Evolutionary conservation across 35 echinoderm and acorn worm genomes (phyloP).

Genomic region (Heliocidaris tuberculata): DNA sequence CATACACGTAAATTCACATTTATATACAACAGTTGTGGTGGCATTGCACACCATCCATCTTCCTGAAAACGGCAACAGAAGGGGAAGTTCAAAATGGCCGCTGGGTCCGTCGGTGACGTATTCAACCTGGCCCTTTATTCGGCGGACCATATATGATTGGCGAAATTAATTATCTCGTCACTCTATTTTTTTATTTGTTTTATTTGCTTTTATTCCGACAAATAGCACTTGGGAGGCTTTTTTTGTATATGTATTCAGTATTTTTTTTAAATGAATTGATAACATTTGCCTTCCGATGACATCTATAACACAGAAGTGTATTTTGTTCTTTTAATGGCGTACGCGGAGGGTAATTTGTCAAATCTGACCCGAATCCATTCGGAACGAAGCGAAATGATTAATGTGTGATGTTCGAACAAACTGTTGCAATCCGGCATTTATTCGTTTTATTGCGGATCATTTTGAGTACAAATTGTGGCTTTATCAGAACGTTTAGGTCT

Average conservation of each 20-base stretch:
- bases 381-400: neutral
- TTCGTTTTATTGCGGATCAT: neutral
- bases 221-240: neutral
- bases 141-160: neutral
- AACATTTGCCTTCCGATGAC: neutral
- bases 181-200: neutral
- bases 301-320: neutral
- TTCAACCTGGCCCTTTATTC: neutral
- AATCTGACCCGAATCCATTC: neutral
- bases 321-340: neutral
- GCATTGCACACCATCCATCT: neutral
- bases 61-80: constrained; percentile 9
- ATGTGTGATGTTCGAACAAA: neutral
- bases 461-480: neutral
- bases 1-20: neutral
- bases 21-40: neutral
- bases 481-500: neutral
- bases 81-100: neutral
- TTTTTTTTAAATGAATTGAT: neutral
- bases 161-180: constrained; percentile 3
- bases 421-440: neutral
- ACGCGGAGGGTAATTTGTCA: neutral
- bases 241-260: neutral
- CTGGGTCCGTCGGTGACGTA: neutral
- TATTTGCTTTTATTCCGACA: neutral